A percentile compares a stretch with the other conserved stretches of the same genome.
Conservation (phyloP, 2,888 invertebrate genomes). For the Epirrhoe alternata region DNA sequence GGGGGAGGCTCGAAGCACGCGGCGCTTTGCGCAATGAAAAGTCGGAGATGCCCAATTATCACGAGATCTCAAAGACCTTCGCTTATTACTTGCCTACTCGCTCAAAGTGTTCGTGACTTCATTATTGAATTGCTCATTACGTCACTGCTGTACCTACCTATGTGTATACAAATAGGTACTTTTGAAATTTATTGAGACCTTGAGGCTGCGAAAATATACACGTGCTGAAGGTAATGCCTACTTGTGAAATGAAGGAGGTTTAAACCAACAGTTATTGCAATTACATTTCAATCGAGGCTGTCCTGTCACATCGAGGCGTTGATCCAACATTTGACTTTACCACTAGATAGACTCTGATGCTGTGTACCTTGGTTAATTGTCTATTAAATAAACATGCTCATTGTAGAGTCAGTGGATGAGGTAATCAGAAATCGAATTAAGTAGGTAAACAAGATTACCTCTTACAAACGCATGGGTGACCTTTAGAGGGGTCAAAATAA, state of each 20-base stretch:
- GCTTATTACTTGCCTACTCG: slow-evolving; percentile 4
- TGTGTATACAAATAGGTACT: neutral
- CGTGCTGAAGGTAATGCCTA: slow-evolving; percentile 5
- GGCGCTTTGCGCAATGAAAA: slow-evolving; percentile 11
- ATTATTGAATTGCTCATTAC: slow-evolving; percentile 19
- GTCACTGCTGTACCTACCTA: slow-evolving; percentile 11
- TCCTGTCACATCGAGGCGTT: neutral
- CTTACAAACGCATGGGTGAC: slow-evolving; percentile 7
- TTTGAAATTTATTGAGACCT: slow-evolving; percentile 16
- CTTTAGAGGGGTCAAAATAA: slow-evolving; percentile 6
- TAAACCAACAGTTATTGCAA: neutral
- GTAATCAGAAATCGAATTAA: neutral
- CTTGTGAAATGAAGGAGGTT: slow-evolving; percentile 8
- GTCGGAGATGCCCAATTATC: slow-evolving; percentile 25
- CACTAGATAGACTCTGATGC: neutral
- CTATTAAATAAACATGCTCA: neutral
- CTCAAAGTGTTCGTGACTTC: slow-evolving; percentile 29
- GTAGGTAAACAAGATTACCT: neutral
- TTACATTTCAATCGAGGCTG: neutral
- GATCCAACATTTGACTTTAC: neutral
- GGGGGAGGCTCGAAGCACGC: neutral
- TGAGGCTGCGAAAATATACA: slow-evolving; percentile 6
- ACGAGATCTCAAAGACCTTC: slow-evolving; percentile 25
- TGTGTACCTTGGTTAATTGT: neutral
- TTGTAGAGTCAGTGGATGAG: neutral